These are phyloP conservation scores for Cladopsammia gracilis DNA, from an alignment of 64 coral and sea anemone genomes.

Conservation along the genomic window DNA sequence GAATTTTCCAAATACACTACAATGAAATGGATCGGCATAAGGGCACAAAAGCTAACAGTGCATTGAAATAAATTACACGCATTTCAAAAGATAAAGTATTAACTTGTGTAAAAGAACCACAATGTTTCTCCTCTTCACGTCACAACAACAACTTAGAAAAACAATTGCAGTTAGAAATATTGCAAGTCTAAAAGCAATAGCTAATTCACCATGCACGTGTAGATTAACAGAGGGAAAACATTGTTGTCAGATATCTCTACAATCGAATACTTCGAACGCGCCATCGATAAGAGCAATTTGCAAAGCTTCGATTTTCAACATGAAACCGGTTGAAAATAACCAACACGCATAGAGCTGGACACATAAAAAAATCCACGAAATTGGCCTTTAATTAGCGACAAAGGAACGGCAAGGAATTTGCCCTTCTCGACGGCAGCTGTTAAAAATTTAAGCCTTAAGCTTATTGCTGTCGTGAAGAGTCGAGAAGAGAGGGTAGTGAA, in stretches of 20 bases:
- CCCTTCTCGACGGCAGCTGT: not conserved
- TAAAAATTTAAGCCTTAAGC: not conserved
- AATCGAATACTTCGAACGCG: no score
- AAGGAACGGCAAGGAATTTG: not conserved
- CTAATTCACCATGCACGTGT: not conserved
- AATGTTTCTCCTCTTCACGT: not conserved
- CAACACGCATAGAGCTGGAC: no score
- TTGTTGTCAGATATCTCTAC: not conserved
- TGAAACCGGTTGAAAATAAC: no score
- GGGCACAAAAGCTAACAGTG: not conserved
- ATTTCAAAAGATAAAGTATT: not conserved
- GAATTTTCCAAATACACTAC: not conserved
- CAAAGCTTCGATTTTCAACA: not conserved
- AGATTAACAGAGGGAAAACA: not conserved
- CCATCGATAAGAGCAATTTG: not conserved
- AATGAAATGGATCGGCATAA: not conserved
- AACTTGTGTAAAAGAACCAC: not conserved
- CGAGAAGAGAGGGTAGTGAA: not conserved
- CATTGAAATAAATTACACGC: not conserved
- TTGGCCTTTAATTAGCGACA: not conserved
- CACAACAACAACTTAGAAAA: constrained; percentile 4
- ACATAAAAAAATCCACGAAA: not conserved
- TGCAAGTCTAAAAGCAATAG: not conserved
- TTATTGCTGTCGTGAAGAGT: not conserved
- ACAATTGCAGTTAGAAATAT: not conserved